Percentiles rank a stretch among this genome's conserved stretches.
Conservation (phyloP, 37 sponge, comb jelly and placozoan species). For the Eunapius fragilis region DNA sequence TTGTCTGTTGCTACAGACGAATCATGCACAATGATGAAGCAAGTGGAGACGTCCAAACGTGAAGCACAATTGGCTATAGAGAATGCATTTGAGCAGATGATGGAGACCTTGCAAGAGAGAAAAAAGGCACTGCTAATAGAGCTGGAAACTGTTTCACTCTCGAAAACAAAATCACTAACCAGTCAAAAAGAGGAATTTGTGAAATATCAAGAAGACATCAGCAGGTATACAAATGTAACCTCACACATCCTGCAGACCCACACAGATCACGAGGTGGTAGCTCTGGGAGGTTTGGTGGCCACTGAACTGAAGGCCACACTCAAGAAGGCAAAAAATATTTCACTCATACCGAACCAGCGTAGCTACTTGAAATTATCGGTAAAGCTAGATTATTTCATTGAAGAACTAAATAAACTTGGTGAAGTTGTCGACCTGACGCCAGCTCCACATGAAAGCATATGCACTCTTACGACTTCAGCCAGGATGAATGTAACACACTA, state of each 20-base stretch:
- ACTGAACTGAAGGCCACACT: not conserved
- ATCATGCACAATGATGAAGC: not conserved
- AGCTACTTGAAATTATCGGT: not conserved
- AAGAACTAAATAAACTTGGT: not conserved
- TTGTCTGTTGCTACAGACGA: not conserved
- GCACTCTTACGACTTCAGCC: not conserved
- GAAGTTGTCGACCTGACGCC: not conserved
- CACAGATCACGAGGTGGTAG: not conserved
- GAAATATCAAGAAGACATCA: not conserved
- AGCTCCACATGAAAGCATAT: not conserved
- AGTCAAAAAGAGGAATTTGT: not conserved
- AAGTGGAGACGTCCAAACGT: not conserved
- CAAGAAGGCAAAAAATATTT: not conserved
- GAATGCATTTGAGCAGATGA: not conserved
- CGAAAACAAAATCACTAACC: not conserved
- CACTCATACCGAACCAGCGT: not conserved
- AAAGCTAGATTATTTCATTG: not conserved
- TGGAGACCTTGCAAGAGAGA: not conserved
- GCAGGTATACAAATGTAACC: not conserved
- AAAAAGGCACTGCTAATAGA: not conserved
- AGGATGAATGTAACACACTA: not conserved
- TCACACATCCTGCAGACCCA: not conserved
- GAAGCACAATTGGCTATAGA: not conserved
- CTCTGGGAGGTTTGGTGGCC: not conserved
- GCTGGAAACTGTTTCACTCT: not conserved